phyloP scores from a whole-genome alignment of 2,797 vertebrate species.

The Podarcis siculus region DNA sequence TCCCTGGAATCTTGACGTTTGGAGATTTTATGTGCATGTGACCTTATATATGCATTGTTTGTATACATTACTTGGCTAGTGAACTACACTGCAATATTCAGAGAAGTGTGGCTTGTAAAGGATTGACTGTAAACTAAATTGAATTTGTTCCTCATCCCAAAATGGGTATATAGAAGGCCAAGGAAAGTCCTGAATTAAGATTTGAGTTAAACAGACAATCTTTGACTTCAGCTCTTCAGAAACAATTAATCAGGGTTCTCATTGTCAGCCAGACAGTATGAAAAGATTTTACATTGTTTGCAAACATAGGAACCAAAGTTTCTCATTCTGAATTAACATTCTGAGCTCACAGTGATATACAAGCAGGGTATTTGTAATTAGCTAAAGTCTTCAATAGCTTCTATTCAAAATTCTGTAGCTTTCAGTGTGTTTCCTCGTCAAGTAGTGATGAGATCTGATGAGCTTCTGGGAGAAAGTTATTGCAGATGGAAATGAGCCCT shows the following conservation, averaged over 20 bases:
- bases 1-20: too few species aligned
- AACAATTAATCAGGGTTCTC: not conserved
- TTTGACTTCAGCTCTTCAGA: not conserved
- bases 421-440: conserved; percentile 7
- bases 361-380: conserved; percentile 13
- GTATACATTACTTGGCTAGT: too few species aligned
- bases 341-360: not conserved
- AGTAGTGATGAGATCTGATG: conserved; percentile 10
- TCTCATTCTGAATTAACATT: not conserved
- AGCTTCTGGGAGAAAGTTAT: not conserved
- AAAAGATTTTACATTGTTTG: conserved; percentile 1
- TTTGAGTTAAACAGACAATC: not conserved
- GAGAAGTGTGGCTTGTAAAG: too few species aligned
- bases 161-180: too few species aligned
- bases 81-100: too few species aligned
- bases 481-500: conserved; percentile 10
- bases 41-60: too few species aligned
- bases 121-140: too few species aligned
- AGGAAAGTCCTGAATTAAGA: not conserved
- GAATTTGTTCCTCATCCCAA: too few species aligned
- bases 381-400: not conserved
- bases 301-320: not conserved
- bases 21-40: too few species aligned
- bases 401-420: not conserved
- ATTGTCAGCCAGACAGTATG: not conserved